phyloP scores from a whole-genome alignment of 1,140 invertebrate genomes.

The Monomorium pharaonis region DNA sequence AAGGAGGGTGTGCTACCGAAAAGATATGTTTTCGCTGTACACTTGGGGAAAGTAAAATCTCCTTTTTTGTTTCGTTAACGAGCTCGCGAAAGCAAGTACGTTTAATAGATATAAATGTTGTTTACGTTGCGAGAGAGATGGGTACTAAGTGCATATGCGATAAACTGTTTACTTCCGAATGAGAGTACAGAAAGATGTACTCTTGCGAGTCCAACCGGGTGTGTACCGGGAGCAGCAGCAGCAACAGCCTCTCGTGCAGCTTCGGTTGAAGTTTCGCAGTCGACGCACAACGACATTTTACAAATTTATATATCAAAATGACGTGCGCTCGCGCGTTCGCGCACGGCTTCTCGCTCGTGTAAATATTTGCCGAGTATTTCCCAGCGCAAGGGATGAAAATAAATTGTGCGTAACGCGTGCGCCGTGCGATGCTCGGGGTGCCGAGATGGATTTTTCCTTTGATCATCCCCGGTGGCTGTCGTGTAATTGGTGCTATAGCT shows the following conservation, averaged over 20 bases:
- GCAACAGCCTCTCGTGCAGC: too few species aligned
- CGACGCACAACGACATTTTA: slow-evolving; percentile 17
- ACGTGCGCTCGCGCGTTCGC: slow-evolving; percentile 7
- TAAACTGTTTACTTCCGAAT: slow-evolving; percentile 35
- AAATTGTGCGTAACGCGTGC: slow-evolving; percentile 42
- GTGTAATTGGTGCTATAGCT: slow-evolving; percentile 40
- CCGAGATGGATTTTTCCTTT: slow-evolving; percentile 33
- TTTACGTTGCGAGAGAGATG: neutral
- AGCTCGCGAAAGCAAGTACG: neutral
- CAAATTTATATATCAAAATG: slow-evolving; percentile 52
- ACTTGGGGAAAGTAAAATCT: too few species aligned
- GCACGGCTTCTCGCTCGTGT: neutral
- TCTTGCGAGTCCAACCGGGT: neutral
- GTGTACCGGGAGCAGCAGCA: neutral
- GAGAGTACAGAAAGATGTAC: neutral
- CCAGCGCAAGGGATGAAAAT: slow-evolving; percentile 23
- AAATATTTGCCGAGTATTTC: slow-evolving; percentile 25
- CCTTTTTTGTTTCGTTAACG: neutral
- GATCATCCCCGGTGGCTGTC: neutral
- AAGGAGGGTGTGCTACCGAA: too few species aligned
- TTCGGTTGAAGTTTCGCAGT: neutral
- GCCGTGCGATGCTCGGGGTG: neutral
- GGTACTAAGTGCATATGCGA: neutral
- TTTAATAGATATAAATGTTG: slow-evolving; percentile 24
- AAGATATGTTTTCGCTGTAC: too few species aligned